Evolutionary conservation across 2,113 vertebrate species (phyloP).

Genomic region (Circaetus cinerascens): DNA sequence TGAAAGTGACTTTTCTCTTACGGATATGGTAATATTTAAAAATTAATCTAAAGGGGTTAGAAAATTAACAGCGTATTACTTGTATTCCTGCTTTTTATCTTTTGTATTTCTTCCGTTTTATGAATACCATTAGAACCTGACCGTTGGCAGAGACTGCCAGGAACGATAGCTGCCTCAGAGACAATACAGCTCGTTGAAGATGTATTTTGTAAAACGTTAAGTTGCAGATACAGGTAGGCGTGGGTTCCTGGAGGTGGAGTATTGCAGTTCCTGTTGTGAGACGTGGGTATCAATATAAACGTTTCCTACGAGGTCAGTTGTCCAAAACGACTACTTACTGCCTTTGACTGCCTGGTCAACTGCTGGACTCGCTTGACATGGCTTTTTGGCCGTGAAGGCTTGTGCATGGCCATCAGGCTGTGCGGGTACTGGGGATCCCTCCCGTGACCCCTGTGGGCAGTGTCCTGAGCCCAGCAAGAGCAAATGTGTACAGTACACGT

Average conservation of each 20-base stretch:
- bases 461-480: background rate
- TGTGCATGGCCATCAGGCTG: fast-evolving
- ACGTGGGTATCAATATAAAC: fast-evolving
- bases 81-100: background rate
- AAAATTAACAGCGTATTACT: background rate
- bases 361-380: fast-evolving
- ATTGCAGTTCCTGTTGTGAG: background rate
- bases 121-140: fast-evolving
- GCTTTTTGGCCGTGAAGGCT: background rate
- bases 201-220: fast-evolving
- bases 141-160: background rate
- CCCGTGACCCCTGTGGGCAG: background rate
- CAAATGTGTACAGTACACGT: background rate
- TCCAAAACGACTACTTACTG: background rate
- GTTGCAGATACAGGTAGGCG: fast-evolving
- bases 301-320: background rate
- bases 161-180: fast-evolving
- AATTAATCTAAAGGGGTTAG: background rate
- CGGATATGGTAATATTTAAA: background rate
- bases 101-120: fast-evolving
- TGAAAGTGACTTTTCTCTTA: background rate
- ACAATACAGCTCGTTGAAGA: background rate
- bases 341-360: background rate
- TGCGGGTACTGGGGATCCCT: background rate
- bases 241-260: background rate